These are phyloP conservation scores for Actenoides lindsayi DNA, from an alignment of 2,113 vertebrate species.

Conservation along the genomic window DNA sequence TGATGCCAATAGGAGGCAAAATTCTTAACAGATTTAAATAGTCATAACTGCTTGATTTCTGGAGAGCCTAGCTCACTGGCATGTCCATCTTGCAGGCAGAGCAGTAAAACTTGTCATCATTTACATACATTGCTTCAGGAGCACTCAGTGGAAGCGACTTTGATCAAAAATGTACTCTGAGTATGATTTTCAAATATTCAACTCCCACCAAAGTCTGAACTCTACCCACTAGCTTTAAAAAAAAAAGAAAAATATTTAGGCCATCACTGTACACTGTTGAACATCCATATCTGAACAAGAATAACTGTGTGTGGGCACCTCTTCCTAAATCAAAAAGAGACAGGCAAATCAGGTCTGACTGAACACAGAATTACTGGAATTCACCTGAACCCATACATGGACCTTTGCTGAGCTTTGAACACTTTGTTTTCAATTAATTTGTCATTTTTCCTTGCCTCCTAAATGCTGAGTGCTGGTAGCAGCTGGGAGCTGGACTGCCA, in stretches of 20 bases:
- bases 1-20: neutral
- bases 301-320: neutral
- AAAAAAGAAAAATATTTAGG: neutral
- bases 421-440: neutral
- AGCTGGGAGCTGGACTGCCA: conserved; percentile 14
- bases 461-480: neutral
- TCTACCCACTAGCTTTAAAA: neutral
- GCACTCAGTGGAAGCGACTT: neutral
- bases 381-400: neutral
- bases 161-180: neutral
- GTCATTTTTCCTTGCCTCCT: neutral
- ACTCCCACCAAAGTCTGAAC: neutral
- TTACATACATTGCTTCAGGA: neutral
- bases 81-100: neutral
- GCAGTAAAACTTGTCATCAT: neutral
- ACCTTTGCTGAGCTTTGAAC: neutral
- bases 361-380: neutral
- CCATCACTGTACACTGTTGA: neutral
- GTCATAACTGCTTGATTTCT: neutral
- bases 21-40: neutral
- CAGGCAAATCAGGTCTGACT: neutral
- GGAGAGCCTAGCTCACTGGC: neutral
- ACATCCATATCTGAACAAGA: neutral
- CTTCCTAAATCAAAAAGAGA: neutral
- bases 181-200: neutral